Conservation (phyloP, 2,797 vertebrate species). For the Dromococcyx pavoninus region DNA sequence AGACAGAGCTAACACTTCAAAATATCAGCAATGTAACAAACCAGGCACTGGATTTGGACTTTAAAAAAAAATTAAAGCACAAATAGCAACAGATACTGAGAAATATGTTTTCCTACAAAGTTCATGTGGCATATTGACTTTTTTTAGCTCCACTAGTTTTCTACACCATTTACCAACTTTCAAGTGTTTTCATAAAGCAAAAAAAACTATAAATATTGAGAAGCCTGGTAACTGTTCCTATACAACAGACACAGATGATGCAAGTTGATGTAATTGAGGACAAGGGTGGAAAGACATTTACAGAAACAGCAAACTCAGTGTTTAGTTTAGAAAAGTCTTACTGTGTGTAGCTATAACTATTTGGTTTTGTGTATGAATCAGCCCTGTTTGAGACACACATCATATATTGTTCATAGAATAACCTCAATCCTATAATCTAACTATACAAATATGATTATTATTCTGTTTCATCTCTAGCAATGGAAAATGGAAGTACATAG, state of each 20-base stretch:
- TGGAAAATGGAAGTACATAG: neutral
- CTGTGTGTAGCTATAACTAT: neutral
- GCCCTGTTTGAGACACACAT: neutral
- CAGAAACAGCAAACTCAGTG: conserved; percentile 57
- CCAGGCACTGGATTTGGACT: neutral
- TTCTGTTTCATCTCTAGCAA: neutral
- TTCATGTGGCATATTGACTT: neutral
- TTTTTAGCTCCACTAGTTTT: neutral
- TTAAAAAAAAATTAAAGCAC: neutral
- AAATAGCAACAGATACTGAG: neutral
- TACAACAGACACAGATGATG: conserved; percentile 50
- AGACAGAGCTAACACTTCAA: neutral
- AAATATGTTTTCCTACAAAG: neutral
- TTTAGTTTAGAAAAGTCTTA: conserved; percentile 14
- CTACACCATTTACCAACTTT: neutral
- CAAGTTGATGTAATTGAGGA: conserved; percentile 66
- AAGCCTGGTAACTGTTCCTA: conserved; percentile 17
- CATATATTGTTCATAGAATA: neutral
- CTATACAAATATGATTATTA: neutral
- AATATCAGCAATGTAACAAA: neutral
- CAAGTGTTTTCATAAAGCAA: neutral
- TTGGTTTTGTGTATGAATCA: conserved; percentile 22
- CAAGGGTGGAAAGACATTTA: conserved; percentile 69
- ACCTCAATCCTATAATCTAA: neutral
- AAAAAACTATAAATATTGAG: neutral